Evolutionary conservation across 2,888 invertebrate species (phyloP), one percentile per base, ranked within the genome.

Genomic region (Pyrgus malvae): DNA sequence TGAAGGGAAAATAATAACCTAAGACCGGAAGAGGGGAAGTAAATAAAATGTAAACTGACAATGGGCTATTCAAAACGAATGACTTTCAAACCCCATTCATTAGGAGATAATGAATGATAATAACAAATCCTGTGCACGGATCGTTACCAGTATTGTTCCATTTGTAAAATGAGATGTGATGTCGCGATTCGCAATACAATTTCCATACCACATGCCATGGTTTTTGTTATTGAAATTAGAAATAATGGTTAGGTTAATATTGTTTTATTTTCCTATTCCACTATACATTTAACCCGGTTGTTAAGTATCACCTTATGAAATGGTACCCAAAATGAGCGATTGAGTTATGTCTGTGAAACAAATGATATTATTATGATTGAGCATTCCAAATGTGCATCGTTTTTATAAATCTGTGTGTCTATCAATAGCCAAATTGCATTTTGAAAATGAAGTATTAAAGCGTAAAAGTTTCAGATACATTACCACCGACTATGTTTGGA

Each of bases 351-450:
- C n/a, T n/a, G n/a, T n/a, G n/a, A n/a, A n/a, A n/a, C n/a, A n/a
- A n/a, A n/a, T n/a, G n/a, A n/a, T n/a, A n/a, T n/a, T n/a, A n/a
- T n/a, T n/a, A n/a, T n/a, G n/a, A n/a, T n/a, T n/a, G n/a, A n/a
- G n/a, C n/a, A n/a, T n/a, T n/a, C n/a, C n/a, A n/a, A n/a, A n/a
- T n/a, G n/a, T 16, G 6, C 16, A 27, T 27, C 12, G 7, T 19
- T 19, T 77, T 58, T 74, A 69, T 70, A 74, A 78, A 85, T 88
- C 89, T 88, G 89, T 89, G 86, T 88, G 88, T 90, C 90, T 55
- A 27, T 33, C 41, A 41, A 58, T 53, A 16, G 7, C 38, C 29
- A 29, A 12, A 31, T 11, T 37, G 17, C 44, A 54, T 54, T 59
- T 55, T 65, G 56, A 68, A 59, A 59, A 58, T 64, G 54, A 61